These are phyloP conservation scores for Actinia tenebrosa DNA, from an alignment of 64 coral and sea anemone genomes.

Conservation along the genomic window DNA sequence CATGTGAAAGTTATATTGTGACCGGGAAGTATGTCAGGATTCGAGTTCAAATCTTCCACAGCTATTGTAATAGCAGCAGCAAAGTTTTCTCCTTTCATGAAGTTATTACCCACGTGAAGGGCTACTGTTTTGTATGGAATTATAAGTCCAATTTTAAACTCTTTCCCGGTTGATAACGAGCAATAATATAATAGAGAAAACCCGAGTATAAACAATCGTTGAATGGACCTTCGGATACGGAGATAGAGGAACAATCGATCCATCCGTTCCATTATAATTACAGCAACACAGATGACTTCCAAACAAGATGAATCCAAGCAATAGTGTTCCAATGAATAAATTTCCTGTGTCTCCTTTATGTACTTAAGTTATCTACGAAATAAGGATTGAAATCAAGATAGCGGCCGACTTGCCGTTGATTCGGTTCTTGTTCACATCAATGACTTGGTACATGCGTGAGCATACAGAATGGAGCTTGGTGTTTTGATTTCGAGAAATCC, in stretches of 20 bases:
- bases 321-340: constrained; percentile 20
- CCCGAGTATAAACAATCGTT: background rate
- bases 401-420: background rate
- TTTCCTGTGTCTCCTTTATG: constrained; percentile 3
- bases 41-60: constrained; percentile 67
- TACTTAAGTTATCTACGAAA: constrained; percentile 6
- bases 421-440: constrained; percentile 4
- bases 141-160: constrained; percentile 73
- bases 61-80: constrained; percentile 84
- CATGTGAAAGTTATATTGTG: constrained; percentile 87
- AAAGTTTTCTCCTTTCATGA: constrained; percentile 54
- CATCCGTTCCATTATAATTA: background rate
- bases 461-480: background rate
- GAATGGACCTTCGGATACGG: background rate
- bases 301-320: background rate
- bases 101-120: constrained; percentile 14
- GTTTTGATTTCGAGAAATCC: background rate
- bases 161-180: constrained; percentile 6
- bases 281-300: background rate
- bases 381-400: constrained; percentile 7
- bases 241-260: background rate
- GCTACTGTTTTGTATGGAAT: constrained; percentile 65
- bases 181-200: background rate
- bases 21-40: constrained; percentile 49
- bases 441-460: background rate